Conservation (phyloP, 2,888 invertebrate genomes). For the Drosophila parthenogenetica region DNA sequence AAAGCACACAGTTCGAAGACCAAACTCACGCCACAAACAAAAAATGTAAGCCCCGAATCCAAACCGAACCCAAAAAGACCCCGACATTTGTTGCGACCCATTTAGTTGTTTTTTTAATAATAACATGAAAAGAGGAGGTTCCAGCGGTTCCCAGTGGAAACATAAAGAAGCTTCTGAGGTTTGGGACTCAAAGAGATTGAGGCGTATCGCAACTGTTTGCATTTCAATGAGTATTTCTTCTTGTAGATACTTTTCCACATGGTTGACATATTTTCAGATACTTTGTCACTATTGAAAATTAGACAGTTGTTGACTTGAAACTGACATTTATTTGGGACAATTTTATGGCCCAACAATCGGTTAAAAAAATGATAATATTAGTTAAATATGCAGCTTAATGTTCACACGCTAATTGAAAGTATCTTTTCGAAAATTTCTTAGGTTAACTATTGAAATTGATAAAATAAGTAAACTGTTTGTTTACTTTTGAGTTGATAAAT, state of each 20-base stretch:
- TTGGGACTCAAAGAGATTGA: background rate
- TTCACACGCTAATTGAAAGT: conserved; percentile 20
- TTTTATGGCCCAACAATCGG: conserved; percentile 37
- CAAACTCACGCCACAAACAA: conserved; percentile 9
- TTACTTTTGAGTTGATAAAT: conserved; percentile 1
- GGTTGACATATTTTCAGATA: conserved; percentile 32
- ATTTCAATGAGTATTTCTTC: conserved; percentile 62
- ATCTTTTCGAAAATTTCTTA: conserved; percentile 10
- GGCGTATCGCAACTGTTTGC: conserved; percentile 55
- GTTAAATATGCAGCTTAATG: conserved; percentile 16
- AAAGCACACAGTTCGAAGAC: conserved; percentile 53
- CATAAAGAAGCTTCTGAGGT: background rate
- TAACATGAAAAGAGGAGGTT: conserved; percentile 50
- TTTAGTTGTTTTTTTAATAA: conserved; percentile 76
- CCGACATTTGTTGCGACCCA: conserved; percentile 61
- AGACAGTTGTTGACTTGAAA: conserved; percentile 45
- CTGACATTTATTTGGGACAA: conserved; percentile 62
- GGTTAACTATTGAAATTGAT: background rate
- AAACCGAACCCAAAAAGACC: conserved; percentile 1
- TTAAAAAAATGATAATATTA: conserved; percentile 22
- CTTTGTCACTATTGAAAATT: conserved; percentile 58
- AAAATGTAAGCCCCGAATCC: conserved; percentile 14
- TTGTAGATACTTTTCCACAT: conserved; percentile 16
- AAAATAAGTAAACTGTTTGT: conserved; percentile 23
- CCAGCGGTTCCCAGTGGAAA: conserved; percentile 9